phyloP scores from a whole-genome alignment of 2,888 invertebrate species.

The Crematogaster levior region DNA sequence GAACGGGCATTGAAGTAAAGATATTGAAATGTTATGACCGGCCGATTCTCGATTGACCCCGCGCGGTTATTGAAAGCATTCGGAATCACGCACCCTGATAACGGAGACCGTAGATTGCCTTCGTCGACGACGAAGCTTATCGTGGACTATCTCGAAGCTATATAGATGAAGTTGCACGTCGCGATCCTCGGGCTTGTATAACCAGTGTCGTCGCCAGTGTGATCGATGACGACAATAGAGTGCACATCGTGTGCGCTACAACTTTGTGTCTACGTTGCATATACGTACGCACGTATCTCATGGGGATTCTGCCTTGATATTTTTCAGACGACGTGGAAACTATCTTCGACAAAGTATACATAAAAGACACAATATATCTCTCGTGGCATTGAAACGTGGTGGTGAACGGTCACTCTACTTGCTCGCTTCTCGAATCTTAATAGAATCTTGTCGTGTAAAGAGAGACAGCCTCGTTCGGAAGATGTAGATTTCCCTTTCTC shows the following conservation, averaged over 20 bases:
- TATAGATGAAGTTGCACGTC: slow-evolving; percentile 47
- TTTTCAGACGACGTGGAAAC: slow-evolving; percentile 3
- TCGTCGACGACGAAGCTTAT: slow-evolving; percentile 41
- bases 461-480: slow-evolving; percentile 20
- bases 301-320: slow-evolving; percentile 10
- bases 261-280: slow-evolving; percentile 23
- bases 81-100: slow-evolving; percentile 58
- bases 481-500: slow-evolving; percentile 50
- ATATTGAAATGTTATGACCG: slow-evolving; percentile 44
- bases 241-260: slow-evolving; percentile 16
- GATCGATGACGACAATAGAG: slow-evolving; percentile 57
- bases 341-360: neutral
- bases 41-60: slow-evolving; percentile 42
- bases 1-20: slow-evolving; percentile 9
- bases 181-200: slow-evolving; percentile 32
- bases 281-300: slow-evolving; percentile 1
- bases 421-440: slow-evolving; percentile 16
- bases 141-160: slow-evolving; percentile 27
- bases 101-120: slow-evolving; percentile 63
- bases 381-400: neutral
- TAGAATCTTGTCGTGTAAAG: slow-evolving; percentile 20
- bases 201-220: slow-evolving; percentile 53
- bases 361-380: slow-evolving; percentile 8
- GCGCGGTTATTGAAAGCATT: slow-evolving; percentile 65
- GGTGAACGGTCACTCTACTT: slow-evolving; percentile 1